Evolutionary conservation across 2,888 invertebrate species (phyloP), one percentile per base, ranked within the genome.

Genomic region (Dascillus cervinus): DNA sequence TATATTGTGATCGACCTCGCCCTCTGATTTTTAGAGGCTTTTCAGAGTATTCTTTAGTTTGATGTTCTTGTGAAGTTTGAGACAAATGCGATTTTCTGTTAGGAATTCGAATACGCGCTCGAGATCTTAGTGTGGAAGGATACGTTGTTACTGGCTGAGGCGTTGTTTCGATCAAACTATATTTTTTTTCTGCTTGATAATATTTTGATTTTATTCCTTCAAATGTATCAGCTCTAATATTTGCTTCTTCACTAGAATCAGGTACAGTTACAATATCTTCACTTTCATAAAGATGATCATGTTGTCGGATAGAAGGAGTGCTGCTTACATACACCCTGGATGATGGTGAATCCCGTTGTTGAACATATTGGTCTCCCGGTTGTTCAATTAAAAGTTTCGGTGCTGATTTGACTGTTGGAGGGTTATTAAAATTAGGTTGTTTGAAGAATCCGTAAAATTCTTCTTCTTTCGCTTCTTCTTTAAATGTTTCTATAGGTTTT

Each of bases 1-100:
- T 71, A 45, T 64, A 76, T 34, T 75, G 74, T 3, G 69, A 54
- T 11, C 70, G 65, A 2, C 75, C 75, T 49, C 76, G 62, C 2
- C 58, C 66, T 49, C 72, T 65, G 8, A n/a, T n/a, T n/a, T n/a
- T n/a, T n/a, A n/a, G n/a, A n/a, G n/a, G n/a, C n/a, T n/a, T n/a
- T n/a, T n/a, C n/a, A n/a, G n/a, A n/a, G n/a, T n/a, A n/a, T n/a
- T n/a, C n/a, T n/a, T n/a, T n/a, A n/a, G n/a, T n/a, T n/a, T n/a
- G n/a, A n/a, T n/a, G n/a, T n/a, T n/a, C n/a, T n/a, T n/a, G n/a
- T n/a, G n/a, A n/a, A n/a, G n/a, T n/a, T n/a, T n/a, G n/a, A n/a
- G n/a, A n/a, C n/a, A n/a, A n/a, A n/a, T n/a, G n/a, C n/a, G n/a
- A 39, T 37, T 26, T 29, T 34, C 30, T 33, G 22, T 26, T 29